Base-by-base conservation (phyloP, 1,140 invertebrate species). In the Onthophagus taurus region DNA sequence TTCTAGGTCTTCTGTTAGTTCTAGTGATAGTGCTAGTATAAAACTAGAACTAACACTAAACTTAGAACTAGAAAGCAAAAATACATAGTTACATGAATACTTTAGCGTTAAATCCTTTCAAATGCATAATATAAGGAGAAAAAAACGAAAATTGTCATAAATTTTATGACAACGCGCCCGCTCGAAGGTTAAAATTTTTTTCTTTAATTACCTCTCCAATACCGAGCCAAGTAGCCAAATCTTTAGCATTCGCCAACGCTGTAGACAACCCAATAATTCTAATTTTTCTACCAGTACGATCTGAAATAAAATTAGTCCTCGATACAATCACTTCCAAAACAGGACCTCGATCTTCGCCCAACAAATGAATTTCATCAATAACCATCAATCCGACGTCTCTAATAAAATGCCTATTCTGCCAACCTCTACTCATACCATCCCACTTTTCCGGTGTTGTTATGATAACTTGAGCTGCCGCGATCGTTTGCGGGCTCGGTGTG, bases 371-470 rank as follows among this genome's bases (percentile, higher is more conserved):
- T 69, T 99, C 96, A 66, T 99, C 96, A 54, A 99, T 97, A 16
- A 99, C 81, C 44, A 99, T 89, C 0, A 99, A 69, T 0, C 85
- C 81, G 0, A 99, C 96, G 57, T 91, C 76, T 46, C 78, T 82
- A 1, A 99, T 95, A 59, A 98, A 99, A 66, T 82, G 84, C 50
- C 96, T 76, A 0, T 88, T 97, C 56, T 97, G 93, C 93, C 95
- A 99, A 45, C 88, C 92, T 50, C 96, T 76, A 64, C 90, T 96
- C 43, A 99, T 90, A 47, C 94, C 95, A 64, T 99, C 96, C 96
- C 96, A 99, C 67, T 99, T 99, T 68, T 99, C 96, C 0, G 96
- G 96, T 1, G 96, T 99, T 2, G 95, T 98, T 1, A 99, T 90
- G 51, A 99, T 97, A 1, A 99, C 80, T 59, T 90, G 82, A 1